Percentiles rank a stretch among this genome's conserved stretches.
Conservation (phyloP, 2,113 vertebrate species). For the Leiothrix lutea region DNA sequence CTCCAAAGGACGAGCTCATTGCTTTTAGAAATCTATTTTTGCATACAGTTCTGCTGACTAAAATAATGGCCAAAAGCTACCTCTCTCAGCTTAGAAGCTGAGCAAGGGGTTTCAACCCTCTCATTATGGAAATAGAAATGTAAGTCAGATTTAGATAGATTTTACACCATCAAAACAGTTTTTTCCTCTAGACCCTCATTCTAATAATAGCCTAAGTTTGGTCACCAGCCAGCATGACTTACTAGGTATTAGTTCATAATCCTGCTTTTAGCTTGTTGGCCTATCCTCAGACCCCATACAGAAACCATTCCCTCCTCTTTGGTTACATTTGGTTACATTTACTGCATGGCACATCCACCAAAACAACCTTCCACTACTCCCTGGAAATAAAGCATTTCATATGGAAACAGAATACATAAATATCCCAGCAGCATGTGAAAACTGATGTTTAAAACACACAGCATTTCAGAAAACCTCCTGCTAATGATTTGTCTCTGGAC, state of each 20-base stretch:
- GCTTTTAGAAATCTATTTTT: slow-evolving; percentile 3
- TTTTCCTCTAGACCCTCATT: background rate
- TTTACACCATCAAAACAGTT: background rate
- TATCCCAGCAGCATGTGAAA: background rate
- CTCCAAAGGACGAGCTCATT: background rate
- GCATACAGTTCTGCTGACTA: background rate
- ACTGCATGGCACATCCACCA: fast-evolving
- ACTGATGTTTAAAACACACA: background rate
- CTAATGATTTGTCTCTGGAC: background rate
- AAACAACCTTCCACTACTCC: background rate
- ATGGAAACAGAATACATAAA: background rate
- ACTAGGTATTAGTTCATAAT: background rate
- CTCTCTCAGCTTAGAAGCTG: background rate
- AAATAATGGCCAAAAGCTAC: background rate
- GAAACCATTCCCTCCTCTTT: background rate
- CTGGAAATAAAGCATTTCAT: background rate
- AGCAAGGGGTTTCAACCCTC: background rate
- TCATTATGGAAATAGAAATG: background rate
- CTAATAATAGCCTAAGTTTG: background rate
- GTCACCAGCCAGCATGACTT: background rate
- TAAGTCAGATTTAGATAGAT: background rate
- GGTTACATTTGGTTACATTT: background rate
- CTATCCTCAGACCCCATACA: background rate
- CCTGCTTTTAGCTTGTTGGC: background rate
- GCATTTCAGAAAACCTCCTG: background rate